Conservation (phyloP, 1,140 invertebrate species). For the Planococcus citri region DNA sequence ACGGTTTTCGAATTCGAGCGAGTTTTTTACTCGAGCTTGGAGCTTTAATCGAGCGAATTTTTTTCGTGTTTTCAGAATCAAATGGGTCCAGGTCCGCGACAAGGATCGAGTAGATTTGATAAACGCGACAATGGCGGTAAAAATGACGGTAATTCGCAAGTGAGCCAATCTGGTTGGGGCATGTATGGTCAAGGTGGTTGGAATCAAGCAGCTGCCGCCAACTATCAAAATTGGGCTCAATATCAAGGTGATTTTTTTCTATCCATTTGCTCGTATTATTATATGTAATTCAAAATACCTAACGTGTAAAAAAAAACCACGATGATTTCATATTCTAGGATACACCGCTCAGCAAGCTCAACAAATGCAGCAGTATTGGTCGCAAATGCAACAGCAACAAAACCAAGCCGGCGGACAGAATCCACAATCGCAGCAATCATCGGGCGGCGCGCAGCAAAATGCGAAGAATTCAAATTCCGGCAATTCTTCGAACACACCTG, state of each 20-base stretch:
- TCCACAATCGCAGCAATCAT: background rate
- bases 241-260: background rate
- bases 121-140: background rate
- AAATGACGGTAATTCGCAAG: conserved; percentile 21
- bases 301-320: no score
- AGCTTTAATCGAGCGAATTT: background rate
- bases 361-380: conserved; percentile 6
- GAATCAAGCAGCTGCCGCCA: conserved; percentile 9
- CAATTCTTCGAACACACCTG: background rate
- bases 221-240: conserved; percentile 15
- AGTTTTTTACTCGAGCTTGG: background rate
- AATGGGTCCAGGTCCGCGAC: conserved; percentile 15
- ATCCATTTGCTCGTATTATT: background rate
- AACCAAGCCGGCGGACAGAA: background rate
- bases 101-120: background rate
- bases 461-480: background rate
- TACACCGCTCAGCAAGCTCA: conserved; percentile 14
- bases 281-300: background rate
- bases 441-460: background rate
- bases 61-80: conserved; percentile 21
- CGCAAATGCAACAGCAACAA: conserved; percentile 8
- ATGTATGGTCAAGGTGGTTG: conserved; percentile 16
- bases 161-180: conserved; percentile 7
- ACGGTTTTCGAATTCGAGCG: background rate
- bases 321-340: background rate